Conservation (phyloP, 1,140 invertebrate species). For the Formica exsecta region DNA sequence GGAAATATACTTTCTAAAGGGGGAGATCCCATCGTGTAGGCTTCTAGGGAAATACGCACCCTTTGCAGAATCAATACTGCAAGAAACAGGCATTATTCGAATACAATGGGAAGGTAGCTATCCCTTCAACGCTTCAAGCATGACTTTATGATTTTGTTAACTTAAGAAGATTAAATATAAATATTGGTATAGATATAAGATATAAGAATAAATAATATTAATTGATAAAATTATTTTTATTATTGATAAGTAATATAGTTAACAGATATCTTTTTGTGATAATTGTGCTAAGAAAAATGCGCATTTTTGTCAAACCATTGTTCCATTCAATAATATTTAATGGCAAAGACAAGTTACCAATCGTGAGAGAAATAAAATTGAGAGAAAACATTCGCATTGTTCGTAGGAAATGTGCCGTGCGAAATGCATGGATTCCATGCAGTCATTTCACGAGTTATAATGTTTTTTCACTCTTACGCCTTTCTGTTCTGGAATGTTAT, state of each 20-base stretch:
- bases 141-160: background rate
- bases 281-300: background rate
- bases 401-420: conserved; percentile 42
- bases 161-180: background rate
- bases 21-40: background rate
- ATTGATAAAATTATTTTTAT: background rate
- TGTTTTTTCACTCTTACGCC: conserved; percentile 46
- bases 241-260: background rate
- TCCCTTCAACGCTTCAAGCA: background rate
- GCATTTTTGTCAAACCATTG: background rate
- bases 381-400: background rate
- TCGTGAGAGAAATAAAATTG: conserved; percentile 8
- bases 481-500: conserved; percentile 2
- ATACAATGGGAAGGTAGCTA: background rate
- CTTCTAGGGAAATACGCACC: conserved; percentile 8
- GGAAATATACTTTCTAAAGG: conserved; percentile 17
- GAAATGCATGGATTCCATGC: conserved; percentile 11
- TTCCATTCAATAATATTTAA: background rate
- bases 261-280: background rate
- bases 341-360: background rate
- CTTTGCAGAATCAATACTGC: conserved; percentile 47
- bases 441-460: conserved; percentile 26
- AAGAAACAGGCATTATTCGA: conserved; percentile 40
- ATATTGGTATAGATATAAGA: background rate
- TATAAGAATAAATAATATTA: background rate